phyloP scores from a whole-genome alignment of 2,113 vertebrate species.

The Acanthisitta chloris region DNA sequence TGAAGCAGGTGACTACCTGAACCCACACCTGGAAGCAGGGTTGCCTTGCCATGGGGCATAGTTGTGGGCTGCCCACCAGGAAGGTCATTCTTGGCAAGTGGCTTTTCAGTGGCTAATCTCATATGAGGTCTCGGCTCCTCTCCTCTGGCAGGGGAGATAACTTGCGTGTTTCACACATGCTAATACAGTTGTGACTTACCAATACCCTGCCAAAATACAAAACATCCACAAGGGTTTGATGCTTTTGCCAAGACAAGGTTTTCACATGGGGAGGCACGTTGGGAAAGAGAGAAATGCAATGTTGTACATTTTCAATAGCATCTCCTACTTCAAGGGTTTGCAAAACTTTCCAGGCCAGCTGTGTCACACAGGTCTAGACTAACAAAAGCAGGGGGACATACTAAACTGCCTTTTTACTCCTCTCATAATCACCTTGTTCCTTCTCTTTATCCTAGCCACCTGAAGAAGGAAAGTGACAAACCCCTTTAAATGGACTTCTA shows the following conservation, averaged over 20 bases:
- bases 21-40: neutral
- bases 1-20: accelerated
- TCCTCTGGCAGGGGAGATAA: neutral
- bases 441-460: constrained; percentile 80
- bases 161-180: neutral
- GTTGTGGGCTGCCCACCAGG: neutral
- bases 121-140: neutral
- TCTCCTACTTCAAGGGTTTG: neutral
- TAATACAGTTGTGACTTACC: neutral
- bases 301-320: neutral
- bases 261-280: neutral
- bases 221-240: neutral
- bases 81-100: neutral
- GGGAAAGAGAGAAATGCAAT: neutral
- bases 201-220: neutral
- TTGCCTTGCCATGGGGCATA: neutral
- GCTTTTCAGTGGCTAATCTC: neutral
- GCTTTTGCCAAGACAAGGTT: neutral
- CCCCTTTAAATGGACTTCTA: constrained; percentile 84
- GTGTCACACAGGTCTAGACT: neutral
- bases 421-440: neutral
- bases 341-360: neutral
- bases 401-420: neutral
- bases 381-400: neutral
- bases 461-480: constrained; percentile 99